These are phyloP conservation scores for Linnaemya tessellans DNA, from an alignment of 2,888 invertebrate genomes.

Conservation along the genomic window DNA sequence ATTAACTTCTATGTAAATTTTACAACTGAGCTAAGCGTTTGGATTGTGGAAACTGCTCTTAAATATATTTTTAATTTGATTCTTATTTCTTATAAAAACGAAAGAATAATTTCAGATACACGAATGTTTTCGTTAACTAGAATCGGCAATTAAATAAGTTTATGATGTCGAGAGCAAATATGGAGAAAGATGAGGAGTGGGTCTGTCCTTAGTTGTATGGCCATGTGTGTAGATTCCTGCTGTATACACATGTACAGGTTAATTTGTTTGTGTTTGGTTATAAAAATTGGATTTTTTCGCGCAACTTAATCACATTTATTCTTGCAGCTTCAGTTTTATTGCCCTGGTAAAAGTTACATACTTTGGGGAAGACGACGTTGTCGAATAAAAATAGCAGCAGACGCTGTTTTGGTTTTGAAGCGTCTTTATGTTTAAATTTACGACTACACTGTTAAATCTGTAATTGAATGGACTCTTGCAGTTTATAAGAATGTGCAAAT, in stretches of 20 bases:
- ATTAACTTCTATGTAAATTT: too few species aligned
- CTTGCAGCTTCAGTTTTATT: conserved; percentile 67
- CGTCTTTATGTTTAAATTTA: conserved; percentile 64
- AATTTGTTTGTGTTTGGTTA: conserved; percentile 50
- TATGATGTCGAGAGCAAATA: too few species aligned
- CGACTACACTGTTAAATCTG: conserved; percentile 63
- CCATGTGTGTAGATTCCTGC: not conserved
- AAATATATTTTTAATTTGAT: too few species aligned
- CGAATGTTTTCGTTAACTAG: too few species aligned
- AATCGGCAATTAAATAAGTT: too few species aligned
- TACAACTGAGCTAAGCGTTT: too few species aligned
- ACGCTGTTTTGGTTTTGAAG: conserved; percentile 50
- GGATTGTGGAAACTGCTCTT: too few species aligned
- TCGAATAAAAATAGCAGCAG: conserved; percentile 22
- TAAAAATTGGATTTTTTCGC: conserved; percentile 68
- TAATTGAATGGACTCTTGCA: conserved; percentile 60
- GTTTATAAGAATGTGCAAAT: conserved; percentile 26
- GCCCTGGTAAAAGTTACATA: conserved; percentile 26
- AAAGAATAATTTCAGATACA: too few species aligned
- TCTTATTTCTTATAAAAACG: too few species aligned
- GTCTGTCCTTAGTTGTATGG: not conserved
- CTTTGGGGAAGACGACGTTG: conserved; percentile 48
- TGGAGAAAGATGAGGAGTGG: too few species aligned
- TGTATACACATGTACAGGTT: not conserved
- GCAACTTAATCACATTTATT: conserved; percentile 72